phyloP scores from a whole-genome alignment of 2,797 vertebrate genomes.

The Meda fulgida region DNA sequence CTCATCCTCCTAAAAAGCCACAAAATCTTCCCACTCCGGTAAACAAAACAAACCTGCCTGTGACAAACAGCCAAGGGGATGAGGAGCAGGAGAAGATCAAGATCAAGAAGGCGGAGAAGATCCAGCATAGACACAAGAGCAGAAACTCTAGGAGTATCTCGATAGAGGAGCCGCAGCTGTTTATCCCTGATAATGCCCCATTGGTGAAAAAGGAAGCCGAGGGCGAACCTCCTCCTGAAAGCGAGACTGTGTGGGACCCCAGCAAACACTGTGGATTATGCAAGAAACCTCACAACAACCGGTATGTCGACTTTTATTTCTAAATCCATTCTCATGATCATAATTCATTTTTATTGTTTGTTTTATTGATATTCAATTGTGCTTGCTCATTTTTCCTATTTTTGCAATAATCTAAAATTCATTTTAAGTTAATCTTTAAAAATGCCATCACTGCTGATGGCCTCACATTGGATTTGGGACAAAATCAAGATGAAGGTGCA shows the following conservation, averaged over 20 bases:
- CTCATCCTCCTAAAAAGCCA: conserved; percentile 66
- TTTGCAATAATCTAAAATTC: not conserved
- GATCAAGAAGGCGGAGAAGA: conserved; percentile 86
- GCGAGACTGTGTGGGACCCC: conserved; percentile 88
- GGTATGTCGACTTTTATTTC: conserved; percentile 75
- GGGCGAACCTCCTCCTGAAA: conserved; percentile 74
- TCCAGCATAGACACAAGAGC: conserved; percentile 85
- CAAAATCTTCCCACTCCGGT: conserved; percentile 69
- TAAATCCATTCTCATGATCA: not conserved
- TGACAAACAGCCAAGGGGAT: conserved; percentile 80
- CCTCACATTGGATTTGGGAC: conserved; percentile 61
- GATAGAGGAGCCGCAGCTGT: conserved; percentile 93
- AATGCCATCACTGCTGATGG: conserved; percentile 57
- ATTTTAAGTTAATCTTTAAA: not conserved
- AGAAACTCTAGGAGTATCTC: conserved; percentile 88
- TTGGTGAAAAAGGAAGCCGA: conserved; percentile 85
- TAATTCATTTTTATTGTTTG: not conserved
- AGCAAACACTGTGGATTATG: conserved; percentile 95
- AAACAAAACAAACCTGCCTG: conserved; percentile 69
- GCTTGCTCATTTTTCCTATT: not conserved
- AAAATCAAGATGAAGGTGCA: conserved; percentile 58
- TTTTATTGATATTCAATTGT: not conserved
- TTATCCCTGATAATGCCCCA: conserved; percentile 98
- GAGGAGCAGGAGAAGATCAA: conserved; percentile 86
- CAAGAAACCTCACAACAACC: conserved; percentile 95